Conservation (phyloP, 2,888 invertebrate genomes). For the Bellardia bayeri region DNA sequence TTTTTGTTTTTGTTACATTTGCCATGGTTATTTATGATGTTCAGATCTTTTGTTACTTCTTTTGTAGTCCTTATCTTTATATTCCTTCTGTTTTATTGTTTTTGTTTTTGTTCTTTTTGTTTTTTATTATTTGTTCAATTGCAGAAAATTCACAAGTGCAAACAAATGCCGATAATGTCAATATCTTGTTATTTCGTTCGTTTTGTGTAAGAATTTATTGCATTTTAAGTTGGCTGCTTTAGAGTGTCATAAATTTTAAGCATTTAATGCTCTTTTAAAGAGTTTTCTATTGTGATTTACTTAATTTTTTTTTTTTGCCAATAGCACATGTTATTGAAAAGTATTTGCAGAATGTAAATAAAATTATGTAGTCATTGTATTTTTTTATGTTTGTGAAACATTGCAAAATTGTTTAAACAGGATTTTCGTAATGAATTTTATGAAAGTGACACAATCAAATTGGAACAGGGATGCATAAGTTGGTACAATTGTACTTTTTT, state of each 20-base stretch:
- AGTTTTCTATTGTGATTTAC: slow-evolving; percentile 57
- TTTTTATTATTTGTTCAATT: slow-evolving; percentile 79
- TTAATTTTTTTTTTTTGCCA: background rate
- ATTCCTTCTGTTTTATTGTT: slow-evolving; percentile 72
- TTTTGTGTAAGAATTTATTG: slow-evolving; percentile 77
- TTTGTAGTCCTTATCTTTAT: slow-evolving; percentile 66
- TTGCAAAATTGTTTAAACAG: slow-evolving; percentile 17
- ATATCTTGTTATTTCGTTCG: slow-evolving; percentile 73
- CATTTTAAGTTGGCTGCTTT: slow-evolving; percentile 73
- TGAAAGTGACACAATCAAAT: background rate
- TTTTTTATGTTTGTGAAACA: slow-evolving; percentile 40
- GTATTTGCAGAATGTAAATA: slow-evolving; percentile 33
- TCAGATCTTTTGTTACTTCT: slow-evolving; percentile 48
- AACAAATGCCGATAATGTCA: slow-evolving; percentile 79
- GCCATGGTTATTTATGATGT: slow-evolving; percentile 73
- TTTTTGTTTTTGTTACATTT: background rate
- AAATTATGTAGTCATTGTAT: slow-evolving; percentile 36
- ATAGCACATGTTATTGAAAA: background rate
- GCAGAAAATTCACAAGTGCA: slow-evolving; percentile 80
- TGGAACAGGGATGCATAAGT: background rate
- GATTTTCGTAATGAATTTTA: slow-evolving; percentile 8
- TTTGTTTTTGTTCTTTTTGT: slow-evolving; percentile 73
- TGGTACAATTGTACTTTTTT: no score
- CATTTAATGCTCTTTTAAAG: slow-evolving; percentile 74
- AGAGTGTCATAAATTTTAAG: slow-evolving; percentile 75